A percentile compares a stretch with the other conserved stretches of the same genome.
phyloP scores from a whole-genome alignment of 92 coral and sea anemone species.

The Diadumene lineata region DNA sequence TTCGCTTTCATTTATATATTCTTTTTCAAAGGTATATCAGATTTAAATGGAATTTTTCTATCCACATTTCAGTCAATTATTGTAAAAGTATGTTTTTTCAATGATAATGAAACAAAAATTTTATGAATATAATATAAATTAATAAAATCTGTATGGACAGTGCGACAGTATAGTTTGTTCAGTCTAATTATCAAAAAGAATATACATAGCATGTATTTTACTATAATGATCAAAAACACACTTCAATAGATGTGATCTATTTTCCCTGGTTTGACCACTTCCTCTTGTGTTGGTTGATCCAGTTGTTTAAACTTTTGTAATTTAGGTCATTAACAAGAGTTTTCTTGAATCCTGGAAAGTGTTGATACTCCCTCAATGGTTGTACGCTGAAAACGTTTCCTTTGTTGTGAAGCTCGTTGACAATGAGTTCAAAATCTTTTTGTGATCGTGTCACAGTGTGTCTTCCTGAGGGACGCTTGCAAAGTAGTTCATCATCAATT shows the following conservation, averaged over 20 bases:
- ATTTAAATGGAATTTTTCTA: too few species aligned
- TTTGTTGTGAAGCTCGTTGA: conserved; percentile 44
- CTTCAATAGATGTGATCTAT: not conserved
- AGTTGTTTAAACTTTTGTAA: conserved; percentile 39
- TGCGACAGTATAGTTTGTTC: not conserved
- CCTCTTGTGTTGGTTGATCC: conserved; percentile 33
- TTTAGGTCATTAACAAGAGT: conserved; percentile 7
- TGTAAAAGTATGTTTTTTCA: too few species aligned
- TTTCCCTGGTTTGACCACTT: conserved; percentile 12
- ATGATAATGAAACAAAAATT: too few species aligned
- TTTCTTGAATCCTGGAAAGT: conserved; percentile 32
- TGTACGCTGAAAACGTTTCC: conserved; percentile 49
- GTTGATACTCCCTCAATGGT: conserved; percentile 36
- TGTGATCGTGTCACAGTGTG: conserved; percentile 41
- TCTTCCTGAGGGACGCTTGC: conserved; percentile 45
- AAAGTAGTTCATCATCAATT: conserved; percentile 44
- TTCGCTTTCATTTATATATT: too few species aligned
- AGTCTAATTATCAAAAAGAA: not conserved
- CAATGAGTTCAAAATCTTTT: conserved; percentile 53
- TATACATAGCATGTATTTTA: not conserved
- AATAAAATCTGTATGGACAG: too few species aligned
- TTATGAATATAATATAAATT: too few species aligned
- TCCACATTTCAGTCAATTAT: too few species aligned
- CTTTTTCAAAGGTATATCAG: too few species aligned
- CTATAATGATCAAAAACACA: not conserved